Conservation (phyloP, 2,888 invertebrate species). For the Deilephila porcellus region DNA sequence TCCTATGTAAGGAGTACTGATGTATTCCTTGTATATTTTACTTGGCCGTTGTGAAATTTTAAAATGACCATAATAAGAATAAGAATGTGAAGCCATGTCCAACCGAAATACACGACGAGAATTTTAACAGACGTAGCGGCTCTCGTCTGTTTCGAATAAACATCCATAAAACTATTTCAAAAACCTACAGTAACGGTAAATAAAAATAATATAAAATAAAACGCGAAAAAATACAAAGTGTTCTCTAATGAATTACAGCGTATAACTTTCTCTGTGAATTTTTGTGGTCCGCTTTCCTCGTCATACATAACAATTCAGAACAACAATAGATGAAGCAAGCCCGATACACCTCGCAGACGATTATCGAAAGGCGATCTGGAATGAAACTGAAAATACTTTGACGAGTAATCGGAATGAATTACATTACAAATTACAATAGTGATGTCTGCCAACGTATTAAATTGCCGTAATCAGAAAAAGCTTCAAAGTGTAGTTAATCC, state of each 20-base stretch:
- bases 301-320: neutral
- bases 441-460: too few species aligned
- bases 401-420: neutral
- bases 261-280: slow-evolving; percentile 23
- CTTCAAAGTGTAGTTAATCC: too few species aligned
- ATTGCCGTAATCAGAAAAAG: too few species aligned
- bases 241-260: neutral
- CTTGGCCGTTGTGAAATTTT: neutral
- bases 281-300: slow-evolving; percentile 10
- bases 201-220: neutral
- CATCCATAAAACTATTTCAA: neutral
- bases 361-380: neutral
- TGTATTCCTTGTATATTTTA: too few species aligned
- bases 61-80: neutral
- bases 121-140: neutral
- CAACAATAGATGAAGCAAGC: neutral
- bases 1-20: neutral
- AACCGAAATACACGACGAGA: neutral
- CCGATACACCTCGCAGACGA: neutral
- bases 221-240: neutral
- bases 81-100: neutral
- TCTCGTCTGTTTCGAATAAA: neutral
- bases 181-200: neutral
- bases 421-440: neutral
- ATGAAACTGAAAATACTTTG: neutral